Percentiles rank a stretch among this genome's conserved stretches.
Conservation (phyloP, 2,113 vertebrate species). For the Platysternon megacephalum region DNA sequence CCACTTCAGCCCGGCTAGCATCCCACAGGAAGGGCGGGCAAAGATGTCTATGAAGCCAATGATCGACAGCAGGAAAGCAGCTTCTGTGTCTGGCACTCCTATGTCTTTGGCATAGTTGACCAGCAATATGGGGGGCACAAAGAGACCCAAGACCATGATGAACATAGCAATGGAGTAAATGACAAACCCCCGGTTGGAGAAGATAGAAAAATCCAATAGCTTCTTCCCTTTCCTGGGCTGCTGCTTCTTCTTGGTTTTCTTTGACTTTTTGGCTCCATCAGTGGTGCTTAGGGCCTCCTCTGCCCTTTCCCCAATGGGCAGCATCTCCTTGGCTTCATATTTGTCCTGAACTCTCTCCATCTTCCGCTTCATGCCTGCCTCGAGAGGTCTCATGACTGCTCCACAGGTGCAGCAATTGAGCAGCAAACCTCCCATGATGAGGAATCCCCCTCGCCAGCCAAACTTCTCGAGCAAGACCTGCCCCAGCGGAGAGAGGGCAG, state of each 20-base stretch:
- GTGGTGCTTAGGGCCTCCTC: constrained; percentile 42
- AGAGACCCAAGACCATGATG: constrained; percentile 84
- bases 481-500: constrained; percentile 81
- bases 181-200: constrained; percentile 77
- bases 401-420: constrained; percentile 85
- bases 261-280: constrained; percentile 67
- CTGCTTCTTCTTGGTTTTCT: constrained; percentile 57
- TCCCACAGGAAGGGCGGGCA: constrained; percentile 81
- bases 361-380: constrained; percentile 38
- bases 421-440: constrained; percentile 84
- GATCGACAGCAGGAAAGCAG: constrained; percentile 83
- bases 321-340: constrained; percentile 74
- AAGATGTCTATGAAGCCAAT: constrained; percentile 86
- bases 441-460: constrained; percentile 85
- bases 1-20: constrained; percentile 79
- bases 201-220: constrained; percentile 82
- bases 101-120: constrained; percentile 86
- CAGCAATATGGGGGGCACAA: constrained; percentile 82
- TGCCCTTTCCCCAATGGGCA: constrained; percentile 53
- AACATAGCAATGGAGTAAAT: constrained; percentile 82
- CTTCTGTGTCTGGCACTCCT: constrained; percentile 80
- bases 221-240: constrained; percentile 74
- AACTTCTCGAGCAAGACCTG: constrained; percentile 81
- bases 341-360: constrained; percentile 44
- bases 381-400: constrained; percentile 82